A percentile compares a stretch with the other conserved stretches of the same genome.
These are phyloP conservation scores for Monodelphis domestica DNA, from an alignment of 2,797 vertebrate species.

Conservation along the genomic window DNA sequence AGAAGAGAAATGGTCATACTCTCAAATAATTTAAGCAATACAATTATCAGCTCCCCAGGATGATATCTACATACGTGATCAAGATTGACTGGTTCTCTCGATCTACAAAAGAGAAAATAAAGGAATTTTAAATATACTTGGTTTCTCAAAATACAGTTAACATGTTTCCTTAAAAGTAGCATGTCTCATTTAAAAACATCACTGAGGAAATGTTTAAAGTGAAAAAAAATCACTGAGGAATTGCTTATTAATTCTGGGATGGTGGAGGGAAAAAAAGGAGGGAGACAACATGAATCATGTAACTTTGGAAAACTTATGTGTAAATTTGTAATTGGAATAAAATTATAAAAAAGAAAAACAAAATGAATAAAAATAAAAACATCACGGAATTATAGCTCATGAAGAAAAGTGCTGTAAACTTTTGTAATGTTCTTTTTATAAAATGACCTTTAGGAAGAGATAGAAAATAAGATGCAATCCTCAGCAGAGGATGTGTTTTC, in stretches of 20 bases:
- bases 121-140: constrained; percentile 1
- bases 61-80: constrained; percentile 90
- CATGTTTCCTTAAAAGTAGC: background rate
- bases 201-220: too few relatives aligned
- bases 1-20: constrained; percentile 49
- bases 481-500: constrained; percentile 8
- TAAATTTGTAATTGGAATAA: too few relatives aligned
- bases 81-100: constrained; percentile 95
- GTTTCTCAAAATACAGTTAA: background rate
- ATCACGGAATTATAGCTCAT: background rate
- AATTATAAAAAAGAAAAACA: too few relatives aligned
- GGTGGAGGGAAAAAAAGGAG: too few relatives aligned
- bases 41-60: rapidly evolving
- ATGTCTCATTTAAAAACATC: background rate
- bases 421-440: constrained; percentile 20
- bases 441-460: constrained; percentile 18
- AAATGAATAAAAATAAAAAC: too few relatives aligned
- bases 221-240: too few relatives aligned
- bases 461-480: background rate
- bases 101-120: constrained; percentile 82
- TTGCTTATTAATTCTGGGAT: too few relatives aligned
- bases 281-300: too few relatives aligned
- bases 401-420: background rate
- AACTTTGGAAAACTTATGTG: too few relatives aligned
- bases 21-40: constrained; percentile 34